A percentile compares a stretch with the other conserved stretches of the same genome.
Evolutionary conservation across 1,140 invertebrate genomes (phyloP).

Genomic region (Drosophila dunni): DNA sequence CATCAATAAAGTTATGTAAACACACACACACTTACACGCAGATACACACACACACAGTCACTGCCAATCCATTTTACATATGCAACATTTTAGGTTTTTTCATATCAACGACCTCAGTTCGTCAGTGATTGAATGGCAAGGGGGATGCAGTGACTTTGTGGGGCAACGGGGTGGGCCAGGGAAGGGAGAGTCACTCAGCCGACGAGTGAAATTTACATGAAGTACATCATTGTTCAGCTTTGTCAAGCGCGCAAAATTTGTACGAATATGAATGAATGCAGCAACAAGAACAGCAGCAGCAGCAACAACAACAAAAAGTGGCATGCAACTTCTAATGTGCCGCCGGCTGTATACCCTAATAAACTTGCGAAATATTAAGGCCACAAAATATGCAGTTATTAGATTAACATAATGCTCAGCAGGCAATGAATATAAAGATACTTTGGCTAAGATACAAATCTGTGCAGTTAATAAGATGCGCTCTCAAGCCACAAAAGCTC

Average conservation of each 20-base stretch:
- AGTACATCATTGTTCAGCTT: conserved; percentile 82
- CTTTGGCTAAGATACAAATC: background rate
- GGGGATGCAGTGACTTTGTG: conserved; percentile 21
- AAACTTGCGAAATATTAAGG: background rate
- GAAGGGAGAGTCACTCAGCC: conserved; percentile 60
- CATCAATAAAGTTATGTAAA: conserved; percentile 83
- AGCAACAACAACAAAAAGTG: conserved; percentile 26
- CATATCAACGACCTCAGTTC: conserved; percentile 64
- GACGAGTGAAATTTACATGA: conserved; percentile 82
- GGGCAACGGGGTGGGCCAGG: background rate
- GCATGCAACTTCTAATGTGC: conserved; percentile 5
- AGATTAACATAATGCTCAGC: conserved; percentile 7
- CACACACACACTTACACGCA: conserved; percentile 45
- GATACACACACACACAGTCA: conserved; percentile 16
- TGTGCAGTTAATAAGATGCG: background rate
- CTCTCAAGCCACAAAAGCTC: background rate
- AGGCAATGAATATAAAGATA: background rate
- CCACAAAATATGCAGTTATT: background rate
- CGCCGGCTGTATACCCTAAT: conserved; percentile 30
- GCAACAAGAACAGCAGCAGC: conserved; percentile 40
- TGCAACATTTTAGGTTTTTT: conserved; percentile 79
- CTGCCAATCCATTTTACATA: conserved; percentile 72
- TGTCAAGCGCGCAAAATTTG: conserved; percentile 83
- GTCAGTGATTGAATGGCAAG: conserved; percentile 20
- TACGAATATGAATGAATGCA: conserved; percentile 75